Base-by-base conservation (phyloP, 2,113 vertebrate species). In the Pollimyrus isidori region DNA sequence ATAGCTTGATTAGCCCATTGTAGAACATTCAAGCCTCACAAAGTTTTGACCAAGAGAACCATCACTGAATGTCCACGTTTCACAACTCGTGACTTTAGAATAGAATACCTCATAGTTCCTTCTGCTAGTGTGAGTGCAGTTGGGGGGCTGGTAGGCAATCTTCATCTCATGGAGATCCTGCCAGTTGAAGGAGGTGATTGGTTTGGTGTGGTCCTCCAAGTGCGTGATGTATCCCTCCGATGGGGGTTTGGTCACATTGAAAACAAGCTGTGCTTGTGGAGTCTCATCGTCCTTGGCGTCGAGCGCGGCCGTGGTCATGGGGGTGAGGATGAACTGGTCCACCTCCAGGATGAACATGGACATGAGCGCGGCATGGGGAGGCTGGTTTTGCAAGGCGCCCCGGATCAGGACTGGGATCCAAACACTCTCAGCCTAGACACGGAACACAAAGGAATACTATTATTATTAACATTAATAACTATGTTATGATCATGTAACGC, bases 91-190 rank as follows among this genome's bases (percentile, higher is more conserved):
- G n/a, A 30, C 73, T 52, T 17, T 23, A n/a, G 4, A 62, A 48
- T 26, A 30, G 23, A 52, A 58, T 80, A 96, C 97, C 96, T 97
- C 95, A 87, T 93, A 95, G 94, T 94, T 96, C 88, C 95, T 95
- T 90, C 96, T 96, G 5, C 87, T 92, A 5, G 90, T 80, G 65
- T 91, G 92, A 93, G 96, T 95, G 92, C 90, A 91, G 23, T 96
- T 93, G 0, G 95, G 95, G 10, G 96, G 95, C 94, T 97, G 97
- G 93, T 96, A 97, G 58, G 95, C 95, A 65, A 95, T 92, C 91
- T 96, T 96, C 95, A 96, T 95, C 48, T 96, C 93, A 35, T 94
- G 92, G n/a, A 97, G 93, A 93, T 95, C 96, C 90, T 90, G 87
- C 95, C 83, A 93, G 84, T 92, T 94, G 92, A 97, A 96, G 88